phyloP scores from a whole-genome alignment of 1,140 invertebrate genomes.

The Papilio glaucus region DNA sequence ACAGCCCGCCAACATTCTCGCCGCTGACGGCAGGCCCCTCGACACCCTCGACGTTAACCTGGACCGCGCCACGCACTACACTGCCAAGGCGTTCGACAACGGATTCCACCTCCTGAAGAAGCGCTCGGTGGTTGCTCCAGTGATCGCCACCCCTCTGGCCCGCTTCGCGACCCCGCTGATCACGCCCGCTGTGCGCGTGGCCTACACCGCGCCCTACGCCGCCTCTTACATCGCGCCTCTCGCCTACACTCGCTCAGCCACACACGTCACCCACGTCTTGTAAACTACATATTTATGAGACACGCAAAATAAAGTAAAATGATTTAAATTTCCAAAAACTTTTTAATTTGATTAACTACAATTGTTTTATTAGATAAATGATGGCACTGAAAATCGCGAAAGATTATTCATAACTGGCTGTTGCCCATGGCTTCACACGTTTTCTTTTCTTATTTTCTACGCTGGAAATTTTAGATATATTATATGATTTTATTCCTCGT shows the following conservation, averaged over 20 bases:
- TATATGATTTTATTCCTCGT: too few species aligned
- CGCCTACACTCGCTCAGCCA: slow-evolving; percentile 37
- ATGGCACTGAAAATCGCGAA: too few species aligned
- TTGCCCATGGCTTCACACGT: too few species aligned
- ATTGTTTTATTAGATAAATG: neutral
- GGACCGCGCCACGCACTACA: slow-evolving; percentile 74
- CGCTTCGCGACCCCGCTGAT: slow-evolving; percentile 49
- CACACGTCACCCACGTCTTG: neutral
- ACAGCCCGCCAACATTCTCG: slow-evolving; percentile 65
- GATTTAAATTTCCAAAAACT: neutral
- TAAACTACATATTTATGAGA: neutral
- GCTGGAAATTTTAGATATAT: too few species aligned
- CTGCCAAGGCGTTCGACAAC: slow-evolving; percentile 59
- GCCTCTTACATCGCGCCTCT: slow-evolving; percentile 39
- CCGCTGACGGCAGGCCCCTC: slow-evolving; percentile 61
- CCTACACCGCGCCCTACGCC: slow-evolving; percentile 45
- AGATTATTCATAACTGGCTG: too few species aligned
- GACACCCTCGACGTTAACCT: slow-evolving; percentile 76
- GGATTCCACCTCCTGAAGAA: slow-evolving; percentile 55
- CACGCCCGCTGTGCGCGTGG: slow-evolving; percentile 42
- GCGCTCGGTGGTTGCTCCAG: slow-evolving; percentile 47
- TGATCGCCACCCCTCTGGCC: slow-evolving; percentile 39
- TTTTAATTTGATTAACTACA: neutral
- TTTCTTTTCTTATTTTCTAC: too few species aligned
- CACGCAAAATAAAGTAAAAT: neutral